A percentile compares a stretch with the other conserved stretches of the same genome.
These are phyloP conservation scores for Gryon sp. DNA, from an alignment of 1,140 invertebrate genomes.

Conservation along the genomic window DNA sequence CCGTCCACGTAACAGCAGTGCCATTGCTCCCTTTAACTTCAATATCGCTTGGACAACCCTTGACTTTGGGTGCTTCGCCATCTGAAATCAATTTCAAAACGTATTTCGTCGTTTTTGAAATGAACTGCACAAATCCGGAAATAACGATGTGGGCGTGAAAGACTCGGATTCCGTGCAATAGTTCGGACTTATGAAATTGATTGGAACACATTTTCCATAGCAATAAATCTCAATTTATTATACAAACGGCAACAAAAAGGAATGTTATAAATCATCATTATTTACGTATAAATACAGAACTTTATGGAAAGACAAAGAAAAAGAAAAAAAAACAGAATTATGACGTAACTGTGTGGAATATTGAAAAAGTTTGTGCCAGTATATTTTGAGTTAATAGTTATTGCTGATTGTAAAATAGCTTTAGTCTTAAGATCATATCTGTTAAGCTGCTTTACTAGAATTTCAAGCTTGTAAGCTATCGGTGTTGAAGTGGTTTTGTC, in stretches of 20 bases:
- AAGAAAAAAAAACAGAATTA: too few relatives aligned
- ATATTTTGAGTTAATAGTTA: constrained; percentile 20
- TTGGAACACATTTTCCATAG: not conserved
- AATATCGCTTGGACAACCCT: constrained; percentile 76
- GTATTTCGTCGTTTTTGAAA: constrained; percentile 36
- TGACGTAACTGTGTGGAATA: not conserved
- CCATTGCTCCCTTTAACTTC: constrained; percentile 71
- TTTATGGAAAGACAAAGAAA: too few relatives aligned
- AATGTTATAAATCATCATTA: too few relatives aligned
- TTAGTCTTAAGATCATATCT: constrained; percentile 51
- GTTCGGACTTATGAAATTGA: constrained; percentile 11
- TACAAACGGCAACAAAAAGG: too few relatives aligned
- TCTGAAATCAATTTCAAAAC: constrained; percentile 69
- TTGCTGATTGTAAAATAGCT: constrained; percentile 37
- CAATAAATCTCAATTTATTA: not conserved
- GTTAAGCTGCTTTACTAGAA: constrained; percentile 55
- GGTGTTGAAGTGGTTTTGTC: constrained; percentile 47
- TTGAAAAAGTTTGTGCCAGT: not conserved
- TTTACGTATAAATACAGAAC: too few relatives aligned
- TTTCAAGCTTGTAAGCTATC: constrained; percentile 60
- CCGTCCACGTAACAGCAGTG: constrained; percentile 80
- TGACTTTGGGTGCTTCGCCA: constrained; percentile 76
- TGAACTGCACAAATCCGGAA: constrained; percentile 28
- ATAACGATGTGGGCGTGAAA: constrained; percentile 30
- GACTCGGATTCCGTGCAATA: too few relatives aligned